A percentile compares a stretch with the other conserved stretches of the same genome.
phyloP scores from a whole-genome alignment of 2,113 vertebrate genomes.

The Stercorarius parasiticus region DNA sequence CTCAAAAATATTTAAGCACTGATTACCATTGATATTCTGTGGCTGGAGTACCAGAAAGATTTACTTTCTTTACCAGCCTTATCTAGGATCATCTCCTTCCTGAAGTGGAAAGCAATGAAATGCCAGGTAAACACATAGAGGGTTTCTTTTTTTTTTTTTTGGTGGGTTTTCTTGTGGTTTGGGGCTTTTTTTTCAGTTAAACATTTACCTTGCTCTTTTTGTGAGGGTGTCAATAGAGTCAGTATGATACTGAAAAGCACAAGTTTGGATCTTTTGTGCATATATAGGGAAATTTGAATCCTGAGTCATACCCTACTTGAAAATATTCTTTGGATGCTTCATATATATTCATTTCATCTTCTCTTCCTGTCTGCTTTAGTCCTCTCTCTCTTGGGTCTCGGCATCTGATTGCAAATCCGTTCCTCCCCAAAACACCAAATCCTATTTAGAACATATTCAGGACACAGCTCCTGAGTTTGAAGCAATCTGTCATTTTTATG shows the following conservation, averaged over 20 bases:
- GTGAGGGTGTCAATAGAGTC: background rate
- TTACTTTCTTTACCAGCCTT: background rate
- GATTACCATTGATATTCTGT: background rate
- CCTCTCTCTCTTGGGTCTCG: slow-evolving; percentile 3
- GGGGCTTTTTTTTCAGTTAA: background rate
- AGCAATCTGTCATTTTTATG: slow-evolving; percentile 65
- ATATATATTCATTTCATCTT: slow-evolving; percentile 51
- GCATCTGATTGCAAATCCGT: slow-evolving; percentile 60
- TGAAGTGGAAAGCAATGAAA: background rate
- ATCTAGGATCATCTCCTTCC: slow-evolving; percentile 12
- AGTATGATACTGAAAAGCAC: background rate
- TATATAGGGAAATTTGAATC: background rate
- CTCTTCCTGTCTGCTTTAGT: slow-evolving; percentile 30
- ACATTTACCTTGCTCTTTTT: background rate
- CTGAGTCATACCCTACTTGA: slow-evolving; percentile 8
- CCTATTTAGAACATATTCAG: slow-evolving; percentile 59
- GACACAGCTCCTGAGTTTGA: slow-evolving; percentile 54
- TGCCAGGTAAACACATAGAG: background rate
- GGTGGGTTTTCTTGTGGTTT: background rate
- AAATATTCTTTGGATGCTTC: slow-evolving; percentile 39
- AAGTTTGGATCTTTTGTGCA: background rate
- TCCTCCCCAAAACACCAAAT: slow-evolving; percentile 44
- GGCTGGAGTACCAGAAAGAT: background rate
- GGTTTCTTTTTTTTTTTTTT: background rate
- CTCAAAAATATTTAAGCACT: background rate